Percentiles rank a stretch among this genome's conserved stretches.
Conservation (phyloP, 1,140 invertebrate genomes). For the Penaeus japonicus region DNA sequence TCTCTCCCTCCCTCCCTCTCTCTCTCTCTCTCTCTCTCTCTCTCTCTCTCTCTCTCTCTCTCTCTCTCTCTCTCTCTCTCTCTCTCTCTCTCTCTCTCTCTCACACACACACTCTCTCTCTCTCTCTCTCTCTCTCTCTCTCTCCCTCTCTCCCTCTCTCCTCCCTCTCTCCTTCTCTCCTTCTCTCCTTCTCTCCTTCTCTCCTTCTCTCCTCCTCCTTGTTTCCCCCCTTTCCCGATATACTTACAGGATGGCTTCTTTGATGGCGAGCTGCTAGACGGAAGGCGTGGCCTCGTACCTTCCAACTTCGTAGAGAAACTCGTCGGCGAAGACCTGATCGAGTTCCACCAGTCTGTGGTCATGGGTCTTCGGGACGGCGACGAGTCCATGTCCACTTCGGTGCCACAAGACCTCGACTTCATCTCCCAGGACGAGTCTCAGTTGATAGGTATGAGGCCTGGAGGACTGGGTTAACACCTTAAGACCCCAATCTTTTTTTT, state of each 20-base stretch:
- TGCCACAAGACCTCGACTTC: conserved; percentile 70
- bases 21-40: too few species aligned
- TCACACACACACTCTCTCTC: too few species aligned
- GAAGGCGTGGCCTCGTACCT: conserved; percentile 91
- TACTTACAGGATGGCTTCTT: conserved; percentile 82
- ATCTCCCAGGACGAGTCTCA: conserved; percentile 69
- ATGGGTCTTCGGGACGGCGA: conserved; percentile 68
- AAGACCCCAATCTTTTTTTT: too few species aligned
- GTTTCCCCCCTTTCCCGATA: background rate
- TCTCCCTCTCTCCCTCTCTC: background rate
- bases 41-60: too few species aligned
- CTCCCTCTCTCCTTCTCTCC: background rate
- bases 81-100: too few species aligned
- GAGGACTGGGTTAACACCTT: background rate
- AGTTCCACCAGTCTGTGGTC: conserved; percentile 85
- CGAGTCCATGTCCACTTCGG: conserved; percentile 71
- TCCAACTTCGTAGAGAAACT: conserved; percentile 96
- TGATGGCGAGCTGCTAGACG: conserved; percentile 94
- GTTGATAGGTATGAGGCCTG: conserved; percentile 44
- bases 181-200: too few species aligned
- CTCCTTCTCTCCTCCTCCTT: background rate
- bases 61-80: too few species aligned
- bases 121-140: background rate
- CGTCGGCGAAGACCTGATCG: conserved; percentile 89
- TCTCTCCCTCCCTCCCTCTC: too few species aligned